Conservation (phyloP, 2,888 invertebrate species). For the Diplazon laetatorius region DNA sequence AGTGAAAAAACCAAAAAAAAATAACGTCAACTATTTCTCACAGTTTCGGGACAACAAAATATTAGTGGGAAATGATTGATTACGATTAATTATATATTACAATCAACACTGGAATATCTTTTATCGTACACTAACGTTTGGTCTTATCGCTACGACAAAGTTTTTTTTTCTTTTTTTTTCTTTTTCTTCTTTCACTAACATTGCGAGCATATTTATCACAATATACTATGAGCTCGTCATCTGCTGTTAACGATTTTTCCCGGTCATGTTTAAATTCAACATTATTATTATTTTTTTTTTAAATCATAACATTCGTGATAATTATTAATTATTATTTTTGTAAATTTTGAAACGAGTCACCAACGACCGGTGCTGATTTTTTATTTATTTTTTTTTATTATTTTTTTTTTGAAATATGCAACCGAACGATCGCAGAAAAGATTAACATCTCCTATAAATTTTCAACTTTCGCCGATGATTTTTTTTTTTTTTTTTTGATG, state of each 20-base stretch:
- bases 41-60: neutral
- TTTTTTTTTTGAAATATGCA: too few species aligned
- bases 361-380: slow-evolving; percentile 25
- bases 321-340: neutral
- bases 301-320: neutral
- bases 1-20: too few species aligned
- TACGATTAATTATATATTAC: slow-evolving; percentile 24
- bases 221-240: slow-evolving; percentile 47
- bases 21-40: neutral
- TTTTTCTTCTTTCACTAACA: slow-evolving; percentile 47
- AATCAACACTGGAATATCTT: slow-evolving; percentile 57
- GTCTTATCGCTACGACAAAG: slow-evolving; percentile 48
- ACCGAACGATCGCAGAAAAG: slow-evolving; percentile 16
- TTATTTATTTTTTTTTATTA: too few species aligned
- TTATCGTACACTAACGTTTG: slow-evolving; percentile 39
- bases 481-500: too few species aligned
- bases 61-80: slow-evolving; percentile 1
- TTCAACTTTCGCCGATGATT: slow-evolving; percentile 3
- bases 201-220: slow-evolving; percentile 47
- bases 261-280: slow-evolving; percentile 39
- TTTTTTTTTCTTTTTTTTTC: too few species aligned
- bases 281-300: slow-evolving; percentile 19
- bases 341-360: slow-evolving; percentile 15
- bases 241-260: slow-evolving; percentile 34
- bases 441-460: neutral